Conservation (phyloP, 2,797 vertebrate species). For the Pseudochirops cupreus region DNA sequence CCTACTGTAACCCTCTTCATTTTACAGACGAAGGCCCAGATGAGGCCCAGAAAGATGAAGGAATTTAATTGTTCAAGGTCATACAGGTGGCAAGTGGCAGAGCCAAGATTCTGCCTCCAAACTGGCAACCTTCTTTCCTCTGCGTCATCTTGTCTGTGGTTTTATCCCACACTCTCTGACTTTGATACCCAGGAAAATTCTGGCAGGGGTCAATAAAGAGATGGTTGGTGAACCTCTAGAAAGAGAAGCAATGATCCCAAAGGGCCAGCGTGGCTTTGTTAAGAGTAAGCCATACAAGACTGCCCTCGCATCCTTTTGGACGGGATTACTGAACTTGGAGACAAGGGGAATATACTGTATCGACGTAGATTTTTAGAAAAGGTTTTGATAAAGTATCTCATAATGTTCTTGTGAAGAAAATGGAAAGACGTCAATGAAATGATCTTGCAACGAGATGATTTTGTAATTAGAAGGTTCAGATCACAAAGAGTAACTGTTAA, state of each 20-base stretch:
- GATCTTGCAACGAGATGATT: background rate
- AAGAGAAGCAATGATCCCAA: background rate
- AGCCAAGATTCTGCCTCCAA: background rate
- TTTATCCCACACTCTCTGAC: background rate
- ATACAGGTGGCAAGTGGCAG: background rate
- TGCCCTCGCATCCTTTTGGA: background rate
- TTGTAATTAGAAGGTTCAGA: background rate
- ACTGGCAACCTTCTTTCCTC: background rate
- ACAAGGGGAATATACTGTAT: background rate
- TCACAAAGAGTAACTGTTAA: background rate
- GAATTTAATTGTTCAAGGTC: background rate
- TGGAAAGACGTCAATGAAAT: background rate
- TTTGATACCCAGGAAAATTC: background rate
- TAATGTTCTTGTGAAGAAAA: background rate
- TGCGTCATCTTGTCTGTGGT: background rate
- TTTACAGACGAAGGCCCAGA: background rate
- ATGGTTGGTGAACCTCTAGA: background rate
- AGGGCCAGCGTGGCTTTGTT: background rate
- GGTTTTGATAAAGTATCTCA: background rate
- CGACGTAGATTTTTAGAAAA: background rate
- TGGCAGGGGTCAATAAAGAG: background rate
- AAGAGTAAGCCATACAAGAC: background rate
- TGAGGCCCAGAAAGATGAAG: background rate
- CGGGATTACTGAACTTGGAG: background rate
- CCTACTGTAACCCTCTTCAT: background rate